Evolutionary conservation across 2,888 invertebrate genomes (phyloP).

Genomic region (Anthrax anthrax): DNA sequence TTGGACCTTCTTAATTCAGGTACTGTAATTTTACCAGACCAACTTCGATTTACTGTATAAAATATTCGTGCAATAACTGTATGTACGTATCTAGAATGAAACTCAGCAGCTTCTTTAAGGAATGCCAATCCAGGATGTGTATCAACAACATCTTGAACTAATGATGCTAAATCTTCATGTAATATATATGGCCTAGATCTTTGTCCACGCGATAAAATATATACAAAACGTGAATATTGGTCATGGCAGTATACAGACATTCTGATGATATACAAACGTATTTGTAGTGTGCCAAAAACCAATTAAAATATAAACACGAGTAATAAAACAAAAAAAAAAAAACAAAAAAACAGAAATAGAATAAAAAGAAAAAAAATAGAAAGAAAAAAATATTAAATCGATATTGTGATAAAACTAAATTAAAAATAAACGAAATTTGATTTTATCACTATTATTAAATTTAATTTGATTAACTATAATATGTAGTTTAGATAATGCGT

Average conservation of each 20-base stretch:
- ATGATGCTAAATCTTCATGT: slow-evolving; percentile 84
- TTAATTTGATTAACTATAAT: no score
- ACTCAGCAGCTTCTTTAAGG: slow-evolving; percentile 94
- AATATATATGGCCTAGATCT: slow-evolving; percentile 39
- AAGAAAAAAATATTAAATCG: no score
- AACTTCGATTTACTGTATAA: slow-evolving; percentile 92
- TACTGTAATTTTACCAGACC: slow-evolving; percentile 85
- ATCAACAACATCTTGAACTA: slow-evolving; percentile 96
- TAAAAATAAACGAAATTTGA: no score
- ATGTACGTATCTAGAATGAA: slow-evolving; percentile 96
- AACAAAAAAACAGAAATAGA: no score
- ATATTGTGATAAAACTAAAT: no score
- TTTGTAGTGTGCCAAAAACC: no score
- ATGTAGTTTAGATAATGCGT: no score
- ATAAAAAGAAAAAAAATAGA: no score
- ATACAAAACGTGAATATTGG: slow-evolving; percentile 74
- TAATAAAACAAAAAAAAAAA: no score
- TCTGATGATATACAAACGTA: slow-evolving; percentile 35
- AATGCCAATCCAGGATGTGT: slow-evolving; percentile 95
- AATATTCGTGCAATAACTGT: slow-evolving; percentile 97
- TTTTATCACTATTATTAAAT: no score
- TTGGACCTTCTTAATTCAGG: slow-evolving; percentile 84
- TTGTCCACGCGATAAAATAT: slow-evolving; percentile 63
- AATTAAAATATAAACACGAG: no score
- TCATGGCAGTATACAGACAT: slow-evolving; percentile 74